A percentile compares a stretch with the other conserved stretches of the same genome.
Evolutionary conservation across 2,113 vertebrate species (phyloP).

Genomic region (Cygnus buccinator): DNA sequence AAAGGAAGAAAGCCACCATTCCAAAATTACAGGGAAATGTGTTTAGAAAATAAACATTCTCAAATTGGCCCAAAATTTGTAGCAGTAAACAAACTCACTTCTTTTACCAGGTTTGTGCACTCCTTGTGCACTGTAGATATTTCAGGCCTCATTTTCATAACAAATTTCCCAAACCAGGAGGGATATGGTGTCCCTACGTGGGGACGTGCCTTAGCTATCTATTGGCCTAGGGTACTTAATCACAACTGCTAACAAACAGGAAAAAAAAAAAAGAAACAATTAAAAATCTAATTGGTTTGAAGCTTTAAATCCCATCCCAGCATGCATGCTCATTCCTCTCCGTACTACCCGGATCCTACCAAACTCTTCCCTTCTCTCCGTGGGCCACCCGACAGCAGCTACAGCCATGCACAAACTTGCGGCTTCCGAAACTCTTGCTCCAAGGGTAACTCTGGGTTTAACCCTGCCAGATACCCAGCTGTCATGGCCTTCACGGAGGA

Average conservation of each 20-base stretch:
- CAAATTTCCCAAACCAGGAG: neutral
- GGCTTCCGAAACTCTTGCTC: neutral
- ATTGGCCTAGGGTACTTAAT: conserved; percentile 34
- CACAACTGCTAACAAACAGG: conserved; percentile 47
- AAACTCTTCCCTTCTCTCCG: neutral
- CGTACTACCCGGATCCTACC: neutral
- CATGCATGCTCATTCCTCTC: conserved; percentile 7
- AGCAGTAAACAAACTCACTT: conserved; percentile 29
- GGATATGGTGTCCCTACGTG: neutral
- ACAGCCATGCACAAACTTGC: neutral
- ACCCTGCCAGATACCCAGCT: neutral
- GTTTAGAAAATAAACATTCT: conserved; percentile 53
- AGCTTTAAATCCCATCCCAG: conserved; percentile 62
- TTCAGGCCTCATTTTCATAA: neutral
- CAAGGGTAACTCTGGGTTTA: neutral
- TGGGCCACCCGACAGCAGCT: neutral
- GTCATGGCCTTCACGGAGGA: neutral
- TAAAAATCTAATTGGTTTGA: conserved; percentile 65
- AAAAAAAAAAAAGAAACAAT: conserved; percentile 30
- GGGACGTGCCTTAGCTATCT: neutral
- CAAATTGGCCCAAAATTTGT: conserved; percentile 28
- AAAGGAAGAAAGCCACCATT: conserved; percentile 33
- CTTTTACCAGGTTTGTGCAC: neutral
- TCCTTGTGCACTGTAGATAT: neutral
- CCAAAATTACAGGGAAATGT: conserved; percentile 15